Conservation (phyloP, 2,797 vertebrate genomes). For the Tenualosa thibaudeaui region DNA sequence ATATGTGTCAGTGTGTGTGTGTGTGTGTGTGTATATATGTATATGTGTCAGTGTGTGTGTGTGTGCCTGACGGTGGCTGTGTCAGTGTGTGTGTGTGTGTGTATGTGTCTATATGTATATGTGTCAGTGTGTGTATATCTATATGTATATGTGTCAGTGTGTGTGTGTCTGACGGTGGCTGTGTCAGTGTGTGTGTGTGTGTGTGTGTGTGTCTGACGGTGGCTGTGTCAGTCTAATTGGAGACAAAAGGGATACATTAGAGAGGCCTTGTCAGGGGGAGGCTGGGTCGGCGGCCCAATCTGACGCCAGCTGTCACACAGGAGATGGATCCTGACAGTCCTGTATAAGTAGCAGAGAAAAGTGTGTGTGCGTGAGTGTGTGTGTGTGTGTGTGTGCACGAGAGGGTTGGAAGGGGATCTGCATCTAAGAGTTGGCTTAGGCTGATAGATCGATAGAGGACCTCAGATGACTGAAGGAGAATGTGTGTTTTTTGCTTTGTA, state of each 20-base stretch:
- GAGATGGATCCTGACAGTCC: not conserved
- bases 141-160: not conserved
- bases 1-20: no score
- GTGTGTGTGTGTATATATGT: no score
- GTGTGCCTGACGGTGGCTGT: no score
- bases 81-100: no score
- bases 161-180: not conserved
- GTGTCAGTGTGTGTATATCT: not conserved
- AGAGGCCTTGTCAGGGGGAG: not conserved
- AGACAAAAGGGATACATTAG: slow-evolving; percentile 8
- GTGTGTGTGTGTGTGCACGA: not conserved
- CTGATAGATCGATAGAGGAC: no score
- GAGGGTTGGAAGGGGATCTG: no score
- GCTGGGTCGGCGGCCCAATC: not conserved
- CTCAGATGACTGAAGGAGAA: no score
- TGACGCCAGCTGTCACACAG: slow-evolving; percentile 1
- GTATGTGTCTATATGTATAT: no score
- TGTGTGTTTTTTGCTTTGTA: no score
- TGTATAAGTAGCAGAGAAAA: not conserved
- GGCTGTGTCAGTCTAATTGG: slow-evolving; percentile 9
- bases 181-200: not conserved
- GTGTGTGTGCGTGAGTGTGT: slow-evolving; percentile 14
- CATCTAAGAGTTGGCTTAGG: no score
- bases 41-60: no score
- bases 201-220: not conserved